These are phyloP conservation scores for Lota lota DNA, from an alignment of 2,113 vertebrate species.

Conservation along the genomic window DNA sequence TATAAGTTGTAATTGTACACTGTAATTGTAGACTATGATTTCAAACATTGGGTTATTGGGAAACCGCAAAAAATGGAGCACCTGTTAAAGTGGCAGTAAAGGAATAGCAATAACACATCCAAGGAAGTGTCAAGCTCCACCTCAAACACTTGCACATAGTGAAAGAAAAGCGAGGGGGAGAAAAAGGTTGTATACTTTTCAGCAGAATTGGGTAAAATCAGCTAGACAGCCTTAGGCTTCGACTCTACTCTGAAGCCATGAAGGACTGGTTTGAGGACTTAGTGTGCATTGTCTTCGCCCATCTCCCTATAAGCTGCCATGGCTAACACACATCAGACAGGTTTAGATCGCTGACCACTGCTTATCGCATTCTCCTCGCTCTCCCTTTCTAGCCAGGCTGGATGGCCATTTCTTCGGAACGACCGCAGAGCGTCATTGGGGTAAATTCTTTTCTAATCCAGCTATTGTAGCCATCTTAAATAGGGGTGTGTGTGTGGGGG, in stretches of 20 bases:
- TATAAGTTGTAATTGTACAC: too few relatives aligned
- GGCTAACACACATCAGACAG: constrained; percentile 85
- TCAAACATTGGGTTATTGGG: too few relatives aligned
- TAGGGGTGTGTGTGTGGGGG: constrained; percentile 80
- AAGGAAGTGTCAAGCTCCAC: constrained; percentile 38
- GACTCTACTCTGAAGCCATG: constrained; percentile 72
- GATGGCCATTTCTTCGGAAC: constrained; percentile 77
- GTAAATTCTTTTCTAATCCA: constrained; percentile 98
- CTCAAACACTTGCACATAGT: constrained; percentile 41
- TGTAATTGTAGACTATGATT: too few relatives aligned
- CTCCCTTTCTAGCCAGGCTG: constrained; percentile 65
- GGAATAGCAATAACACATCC: constrained; percentile 12
- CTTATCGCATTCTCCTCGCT: constrained; percentile 92
- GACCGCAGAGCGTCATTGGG: constrained; percentile 82
- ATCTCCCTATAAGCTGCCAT: constrained; percentile 75
- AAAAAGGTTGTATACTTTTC: constrained; percentile 74
- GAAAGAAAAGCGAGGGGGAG: constrained; percentile 14
- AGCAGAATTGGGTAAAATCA: constrained; percentile 82
- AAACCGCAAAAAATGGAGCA: constrained; percentile 7
- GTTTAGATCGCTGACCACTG: constrained; percentile 88
- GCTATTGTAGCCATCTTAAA: constrained; percentile 96
- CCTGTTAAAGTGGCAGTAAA: constrained; percentile 32
- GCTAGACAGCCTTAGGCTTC: constrained; percentile 78
- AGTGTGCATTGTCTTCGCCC: constrained; percentile 69
- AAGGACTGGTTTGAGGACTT: constrained; percentile 77